These are phyloP conservation scores for Poecile atricapillus DNA, from an alignment of 2,113 vertebrate genomes.

Conservation along the genomic window DNA sequence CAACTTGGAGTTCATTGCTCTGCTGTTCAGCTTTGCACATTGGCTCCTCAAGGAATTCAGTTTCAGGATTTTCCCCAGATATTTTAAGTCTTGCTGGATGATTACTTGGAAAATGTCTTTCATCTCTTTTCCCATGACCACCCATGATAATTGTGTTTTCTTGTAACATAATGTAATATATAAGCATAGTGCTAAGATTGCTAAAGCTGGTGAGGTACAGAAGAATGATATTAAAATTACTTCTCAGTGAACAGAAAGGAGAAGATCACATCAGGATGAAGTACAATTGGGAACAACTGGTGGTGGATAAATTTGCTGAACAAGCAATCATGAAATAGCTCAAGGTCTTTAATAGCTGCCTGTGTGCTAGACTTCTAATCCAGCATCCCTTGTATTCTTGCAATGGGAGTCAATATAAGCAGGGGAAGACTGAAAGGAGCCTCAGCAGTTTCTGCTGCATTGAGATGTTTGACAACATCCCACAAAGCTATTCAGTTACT, in stretches of 20 bases:
- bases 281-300: background rate
- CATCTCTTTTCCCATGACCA: background rate
- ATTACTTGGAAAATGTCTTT: conserved; percentile 10
- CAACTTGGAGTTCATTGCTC: background rate
- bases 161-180: background rate
- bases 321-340: background rate
- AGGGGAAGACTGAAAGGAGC: background rate
- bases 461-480: background rate
- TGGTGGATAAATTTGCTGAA: background rate
- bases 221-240: background rate
- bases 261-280: background rate
- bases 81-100: background rate
- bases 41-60: background rate
- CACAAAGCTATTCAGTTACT: background rate
- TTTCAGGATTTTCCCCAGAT: background rate
- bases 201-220: background rate
- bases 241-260: background rate
- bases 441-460: background rate
- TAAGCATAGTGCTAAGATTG: background rate
- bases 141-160: background rate
- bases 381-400: background rate
- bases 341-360: background rate
- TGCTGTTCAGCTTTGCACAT: background rate
- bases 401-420: background rate
- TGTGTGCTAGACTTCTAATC: background rate